phyloP scores from a whole-genome alignment of 2,797 vertebrate genomes.

The Poecilia velifera region DNA sequence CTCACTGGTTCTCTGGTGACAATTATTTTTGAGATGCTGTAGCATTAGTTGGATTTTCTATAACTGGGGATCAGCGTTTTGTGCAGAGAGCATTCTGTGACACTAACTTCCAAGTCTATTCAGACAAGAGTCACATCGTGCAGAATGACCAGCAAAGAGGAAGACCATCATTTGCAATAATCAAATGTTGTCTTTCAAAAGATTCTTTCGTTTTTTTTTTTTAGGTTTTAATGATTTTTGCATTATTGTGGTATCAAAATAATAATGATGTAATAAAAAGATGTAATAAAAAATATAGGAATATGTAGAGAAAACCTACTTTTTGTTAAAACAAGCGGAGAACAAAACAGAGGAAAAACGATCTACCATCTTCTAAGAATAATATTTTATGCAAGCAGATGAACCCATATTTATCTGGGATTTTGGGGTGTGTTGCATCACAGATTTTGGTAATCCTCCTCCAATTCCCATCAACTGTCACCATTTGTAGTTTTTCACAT shows the following conservation, averaged over 20 bases:
- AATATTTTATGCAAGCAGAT: constrained; percentile 11
- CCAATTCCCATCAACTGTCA: constrained; percentile 26
- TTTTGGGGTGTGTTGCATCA: constrained; percentile 40
- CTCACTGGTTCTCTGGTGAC: constrained; percentile 42
- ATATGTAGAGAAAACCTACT: background rate
- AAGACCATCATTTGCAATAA: constrained; percentile 1
- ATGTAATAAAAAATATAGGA: background rate
- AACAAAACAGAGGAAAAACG: background rate
- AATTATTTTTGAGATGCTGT: constrained; percentile 45
- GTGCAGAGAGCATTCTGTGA: constrained; percentile 15
- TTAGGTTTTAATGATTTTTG: background rate
- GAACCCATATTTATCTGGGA: constrained; percentile 19
- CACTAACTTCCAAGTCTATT: constrained; percentile 14
- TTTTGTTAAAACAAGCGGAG: background rate
- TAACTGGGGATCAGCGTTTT: constrained; percentile 43
- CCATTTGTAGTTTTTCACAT: constrained; percentile 26
- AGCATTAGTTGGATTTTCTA: constrained; percentile 51
- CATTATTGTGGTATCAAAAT: background rate
- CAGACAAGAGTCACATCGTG: constrained; percentile 15
- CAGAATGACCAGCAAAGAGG: constrained; percentile 10
- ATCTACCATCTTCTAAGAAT: background rate
- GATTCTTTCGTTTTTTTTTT: background rate
- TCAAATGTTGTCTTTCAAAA: constrained; percentile 1
- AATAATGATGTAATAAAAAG: no score
- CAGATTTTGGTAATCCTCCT: constrained; percentile 39